Evolutionary conservation across 1,140 invertebrate genomes (phyloP).

Genomic region (Trichomalopsis sarcophagae): DNA sequence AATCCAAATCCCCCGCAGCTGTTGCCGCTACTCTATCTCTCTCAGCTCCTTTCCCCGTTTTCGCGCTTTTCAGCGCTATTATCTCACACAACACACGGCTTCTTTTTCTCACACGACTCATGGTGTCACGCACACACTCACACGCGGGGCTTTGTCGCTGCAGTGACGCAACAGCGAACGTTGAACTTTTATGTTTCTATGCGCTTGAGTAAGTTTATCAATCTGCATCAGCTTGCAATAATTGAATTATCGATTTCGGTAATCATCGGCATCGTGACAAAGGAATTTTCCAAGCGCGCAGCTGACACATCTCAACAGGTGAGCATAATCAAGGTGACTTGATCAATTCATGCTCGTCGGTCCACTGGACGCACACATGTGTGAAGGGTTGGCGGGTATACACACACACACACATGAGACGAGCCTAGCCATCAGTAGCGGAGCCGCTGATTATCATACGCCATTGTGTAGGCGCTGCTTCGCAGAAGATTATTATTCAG

Average conservation of each 20-base stretch:
- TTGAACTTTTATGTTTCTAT: too few relatives aligned
- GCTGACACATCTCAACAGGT: not conserved
- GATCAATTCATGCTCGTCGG: not conserved
- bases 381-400: not conserved
- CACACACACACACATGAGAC: not conserved
- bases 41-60: not conserved
- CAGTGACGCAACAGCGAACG: not conserved
- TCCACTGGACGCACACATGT: not conserved
- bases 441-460: not conserved
- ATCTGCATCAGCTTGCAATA: too few relatives aligned
- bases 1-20: not conserved
- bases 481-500: slow-evolving; percentile 20
- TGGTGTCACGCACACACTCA: not conserved
- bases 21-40: too few relatives aligned
- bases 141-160: not conserved
- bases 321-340: not conserved
- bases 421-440: not conserved
- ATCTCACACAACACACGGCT: too few relatives aligned
- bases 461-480: not conserved
- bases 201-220: too few relatives aligned
- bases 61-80: too few relatives aligned
- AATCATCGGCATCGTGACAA: too few relatives aligned
- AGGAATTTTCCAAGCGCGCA: too few relatives aligned
- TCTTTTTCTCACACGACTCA: too few relatives aligned
- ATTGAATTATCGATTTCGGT: too few relatives aligned